phyloP scores from a whole-genome alignment of 2,888 invertebrate species.

The Perdita meconis region DNA sequence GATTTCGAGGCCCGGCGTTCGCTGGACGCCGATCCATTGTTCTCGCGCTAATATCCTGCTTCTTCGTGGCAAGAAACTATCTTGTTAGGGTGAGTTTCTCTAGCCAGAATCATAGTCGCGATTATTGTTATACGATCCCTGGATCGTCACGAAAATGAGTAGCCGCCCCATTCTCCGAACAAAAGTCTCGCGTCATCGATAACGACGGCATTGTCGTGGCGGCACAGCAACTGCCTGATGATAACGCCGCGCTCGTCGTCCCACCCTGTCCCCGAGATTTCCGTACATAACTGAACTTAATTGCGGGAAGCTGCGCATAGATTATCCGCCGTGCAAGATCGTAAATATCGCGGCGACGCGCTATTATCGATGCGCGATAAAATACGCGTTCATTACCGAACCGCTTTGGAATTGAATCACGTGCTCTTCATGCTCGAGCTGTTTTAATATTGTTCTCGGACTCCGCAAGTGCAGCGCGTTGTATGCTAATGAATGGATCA shows the following conservation, averaged over 20 bases:
- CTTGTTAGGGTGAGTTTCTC: slow-evolving; percentile 15
- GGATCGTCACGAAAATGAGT: slow-evolving; percentile 50
- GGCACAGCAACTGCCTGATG: slow-evolving; percentile 8
- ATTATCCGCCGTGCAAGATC: slow-evolving; percentile 37
- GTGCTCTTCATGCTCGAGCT: slow-evolving; percentile 9
- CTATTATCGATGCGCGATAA: slow-evolving; percentile 55
- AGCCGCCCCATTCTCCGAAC: slow-evolving; percentile 20
- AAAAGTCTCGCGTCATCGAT: slow-evolving; percentile 60
- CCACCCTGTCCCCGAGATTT: slow-evolving; percentile 38
- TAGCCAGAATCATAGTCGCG: slow-evolving; percentile 8
- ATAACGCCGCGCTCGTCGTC: slow-evolving; percentile 2
- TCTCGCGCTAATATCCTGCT: slow-evolving; percentile 7
- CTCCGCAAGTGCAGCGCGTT: neutral
- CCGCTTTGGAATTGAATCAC: slow-evolving; percentile 22
- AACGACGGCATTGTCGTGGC: slow-evolving; percentile 22
- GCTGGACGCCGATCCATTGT: slow-evolving; percentile 12
- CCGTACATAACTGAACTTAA: slow-evolving; percentile 43
- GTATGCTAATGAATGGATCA: too few species aligned
- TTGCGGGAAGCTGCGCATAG: slow-evolving; percentile 41
- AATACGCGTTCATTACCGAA: slow-evolving; percentile 38
- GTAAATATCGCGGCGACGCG: slow-evolving; percentile 40
- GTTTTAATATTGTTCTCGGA: slow-evolving; percentile 23
- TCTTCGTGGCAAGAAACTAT: slow-evolving; percentile 9
- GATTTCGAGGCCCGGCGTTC: slow-evolving; percentile 8
- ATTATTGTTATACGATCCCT: slow-evolving; percentile 49